Base-by-base conservation (phyloP, 2,113 vertebrate genomes). In the Ginglymostoma cirratum region DNA sequence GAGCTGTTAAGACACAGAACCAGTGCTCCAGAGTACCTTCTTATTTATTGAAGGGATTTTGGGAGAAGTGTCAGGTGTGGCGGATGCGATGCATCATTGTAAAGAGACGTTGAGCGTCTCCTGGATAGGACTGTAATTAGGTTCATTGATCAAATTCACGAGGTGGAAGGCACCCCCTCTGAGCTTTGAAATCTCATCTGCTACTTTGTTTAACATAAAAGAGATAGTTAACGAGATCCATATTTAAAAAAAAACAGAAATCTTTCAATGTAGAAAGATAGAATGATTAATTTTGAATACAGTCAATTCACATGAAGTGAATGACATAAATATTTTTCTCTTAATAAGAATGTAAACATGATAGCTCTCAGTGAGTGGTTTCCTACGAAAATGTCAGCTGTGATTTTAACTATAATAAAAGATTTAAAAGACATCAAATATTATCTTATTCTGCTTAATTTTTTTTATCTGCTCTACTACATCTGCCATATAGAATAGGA, bases 61-160 rank as follows among this genome's bases (percentile, higher is more conserved):
- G 96, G 97, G 96, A 97, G 96, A 97, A 38, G 96, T 96, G 97
- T 97, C 97, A 98, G 97, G 97, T 98, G 97, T 96, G 97, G 97
- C 90, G 96, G 96, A 78, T 96, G 97, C 97, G 96, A 98, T 98
- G 98, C 70, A 98, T 98, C 98, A 98, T 97, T 86, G 96, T 96
- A 97, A 97, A 97, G 95, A 93, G 96, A 97, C 96, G 96, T 80
- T 96, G 96, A 97, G 97, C 97, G 97, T 98, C 97, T 97, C 98
- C 95, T 97, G 97, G 98, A 97, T 97, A 97, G 96, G 97, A 96
- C 96, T 86, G 96, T 98, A 99, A 99, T 98, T 98, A 98, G 98
- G 97, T 98, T 98, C 98, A 99, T 98, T 98, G 98, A 98, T 99
- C 98, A 98, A 98, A 97, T 85, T 97, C 97, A 96, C 76, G 96